Evolutionary conservation across 2,113 vertebrate species (phyloP).

Genomic region (Bos indicus): DNA sequence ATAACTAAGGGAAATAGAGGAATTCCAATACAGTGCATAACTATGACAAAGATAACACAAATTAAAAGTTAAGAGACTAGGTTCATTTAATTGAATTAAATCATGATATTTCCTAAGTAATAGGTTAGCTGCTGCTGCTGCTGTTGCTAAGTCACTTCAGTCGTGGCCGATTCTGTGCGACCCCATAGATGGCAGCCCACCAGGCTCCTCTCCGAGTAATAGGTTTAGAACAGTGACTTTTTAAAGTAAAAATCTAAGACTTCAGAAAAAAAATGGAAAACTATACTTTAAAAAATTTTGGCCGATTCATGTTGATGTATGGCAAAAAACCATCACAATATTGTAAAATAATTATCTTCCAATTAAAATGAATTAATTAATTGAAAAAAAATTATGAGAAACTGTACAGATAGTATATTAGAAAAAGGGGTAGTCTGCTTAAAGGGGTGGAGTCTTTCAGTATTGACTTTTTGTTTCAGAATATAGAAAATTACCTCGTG

Average conservation of each 20-base stretch:
- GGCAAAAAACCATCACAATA: neutral
- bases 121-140: neutral
- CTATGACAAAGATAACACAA: neutral
- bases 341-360: neutral
- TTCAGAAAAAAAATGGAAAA: neutral
- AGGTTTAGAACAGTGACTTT: neutral
- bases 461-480: neutral
- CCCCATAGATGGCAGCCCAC: too few species aligned
- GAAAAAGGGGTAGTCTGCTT: neutral
- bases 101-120: neutral
- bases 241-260: neutral
- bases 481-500: neutral
- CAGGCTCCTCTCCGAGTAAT: neutral
- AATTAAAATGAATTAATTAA: neutral
- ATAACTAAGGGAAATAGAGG: neutral
- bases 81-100: neutral
- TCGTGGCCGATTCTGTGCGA: too few species aligned
- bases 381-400: neutral
- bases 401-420: neutral
- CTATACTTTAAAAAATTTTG: neutral
- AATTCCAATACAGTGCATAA: neutral
- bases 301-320: neutral
- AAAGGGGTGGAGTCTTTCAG: neutral
- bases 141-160: too few species aligned
- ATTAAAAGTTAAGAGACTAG: neutral